These are phyloP conservation scores for Brassicogethes aeneus DNA, from an alignment of 2,888 invertebrate species.

Conservation along the genomic window DNA sequence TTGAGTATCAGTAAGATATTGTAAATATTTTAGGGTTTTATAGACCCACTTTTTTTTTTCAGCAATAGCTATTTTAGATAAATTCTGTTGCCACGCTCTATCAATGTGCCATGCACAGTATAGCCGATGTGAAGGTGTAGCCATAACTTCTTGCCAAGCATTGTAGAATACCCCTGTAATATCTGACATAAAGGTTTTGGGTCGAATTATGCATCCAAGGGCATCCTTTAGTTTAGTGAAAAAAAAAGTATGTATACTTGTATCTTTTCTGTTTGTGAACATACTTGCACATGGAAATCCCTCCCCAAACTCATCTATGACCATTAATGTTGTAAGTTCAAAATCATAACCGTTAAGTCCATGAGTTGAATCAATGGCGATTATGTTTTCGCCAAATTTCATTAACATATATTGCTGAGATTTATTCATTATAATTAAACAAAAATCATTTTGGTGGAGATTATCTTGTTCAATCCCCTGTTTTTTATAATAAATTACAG, in stretches of 20 bases:
- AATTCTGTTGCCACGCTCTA: no score
- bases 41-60: conserved; percentile 2
- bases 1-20: background rate
- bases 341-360: conserved; percentile 9
- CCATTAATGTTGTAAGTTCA: conserved; percentile 8
- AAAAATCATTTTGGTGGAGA: background rate
- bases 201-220: background rate
- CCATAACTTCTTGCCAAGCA: background rate
- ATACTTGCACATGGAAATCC: conserved; percentile 8
- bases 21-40: background rate
- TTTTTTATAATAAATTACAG: conserved; percentile 2
- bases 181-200: no score
- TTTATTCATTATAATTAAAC: conserved; percentile 2
- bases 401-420: conserved; percentile 1
- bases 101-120: conserved; percentile 1
- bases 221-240: background rate
- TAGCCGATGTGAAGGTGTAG: background rate
- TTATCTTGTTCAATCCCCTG: background rate
- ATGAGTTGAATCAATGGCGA: conserved; percentile 3
- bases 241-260: background rate
- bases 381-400: conserved; percentile 2
- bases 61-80: background rate
- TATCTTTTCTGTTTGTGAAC: conserved; percentile 9
- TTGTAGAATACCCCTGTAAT: background rate
- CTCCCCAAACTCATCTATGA: conserved; percentile 11